Evolutionary conservation across 2,888 invertebrate species (phyloP).

Genomic region (Rhyacophila evoluta): DNA sequence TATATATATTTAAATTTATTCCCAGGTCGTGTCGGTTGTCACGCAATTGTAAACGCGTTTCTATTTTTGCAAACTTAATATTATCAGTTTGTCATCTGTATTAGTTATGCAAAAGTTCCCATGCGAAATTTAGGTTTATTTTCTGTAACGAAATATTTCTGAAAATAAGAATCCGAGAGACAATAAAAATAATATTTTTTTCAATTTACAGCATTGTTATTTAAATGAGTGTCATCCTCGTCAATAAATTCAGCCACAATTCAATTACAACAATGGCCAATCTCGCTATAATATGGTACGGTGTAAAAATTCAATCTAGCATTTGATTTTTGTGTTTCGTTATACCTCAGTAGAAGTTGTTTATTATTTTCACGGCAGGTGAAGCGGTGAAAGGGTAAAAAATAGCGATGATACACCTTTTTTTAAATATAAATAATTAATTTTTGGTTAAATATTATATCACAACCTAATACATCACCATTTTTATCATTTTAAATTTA

Average conservation of each 20-base stretch:
- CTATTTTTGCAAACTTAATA: no score
- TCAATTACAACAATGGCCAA: background rate
- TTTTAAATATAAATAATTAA: no score
- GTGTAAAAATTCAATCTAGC: slow-evolving; percentile 2
- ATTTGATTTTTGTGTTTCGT: slow-evolving; percentile 15
- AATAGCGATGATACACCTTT: background rate
- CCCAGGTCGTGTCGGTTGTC: no score
- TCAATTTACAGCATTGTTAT: background rate
- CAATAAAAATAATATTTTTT: background rate
- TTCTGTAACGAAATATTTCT: no score
- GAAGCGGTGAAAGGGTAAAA: slow-evolving; percentile 27
- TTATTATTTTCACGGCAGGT: slow-evolving; percentile 31
- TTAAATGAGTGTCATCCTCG: background rate
- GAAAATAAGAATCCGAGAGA: background rate
- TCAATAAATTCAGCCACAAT: background rate
- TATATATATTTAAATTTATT: no score
- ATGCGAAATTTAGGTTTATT: no score
- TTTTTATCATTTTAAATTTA: no score
- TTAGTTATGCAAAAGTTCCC: no score
- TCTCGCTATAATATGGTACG: background rate
- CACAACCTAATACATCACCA: no score
- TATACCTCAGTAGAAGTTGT: slow-evolving; percentile 20
- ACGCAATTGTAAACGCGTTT: no score
- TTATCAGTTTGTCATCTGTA: no score
- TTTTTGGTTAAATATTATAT: no score